Evolutionary conservation across 1,140 invertebrate genomes (phyloP).

Genomic region (Drosophila lini): DNA sequence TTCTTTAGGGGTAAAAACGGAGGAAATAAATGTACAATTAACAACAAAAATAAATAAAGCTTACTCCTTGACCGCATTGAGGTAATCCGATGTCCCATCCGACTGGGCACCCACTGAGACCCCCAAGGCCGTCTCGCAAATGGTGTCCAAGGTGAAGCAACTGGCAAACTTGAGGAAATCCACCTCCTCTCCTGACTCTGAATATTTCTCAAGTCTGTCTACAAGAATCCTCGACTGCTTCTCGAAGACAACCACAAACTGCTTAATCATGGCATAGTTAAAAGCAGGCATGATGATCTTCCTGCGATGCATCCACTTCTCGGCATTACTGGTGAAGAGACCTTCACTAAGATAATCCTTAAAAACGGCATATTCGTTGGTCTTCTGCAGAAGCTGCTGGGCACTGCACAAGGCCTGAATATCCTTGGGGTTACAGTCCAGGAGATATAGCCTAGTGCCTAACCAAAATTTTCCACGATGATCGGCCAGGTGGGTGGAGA

Average conservation of each 20-base stretch:
- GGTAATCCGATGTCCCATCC: conserved; percentile 51
- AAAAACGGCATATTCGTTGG: conserved; percentile 85
- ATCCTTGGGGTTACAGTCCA: conserved; percentile 72
- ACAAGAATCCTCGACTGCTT: conserved; percentile 48
- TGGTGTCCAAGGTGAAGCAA: conserved; percentile 62
- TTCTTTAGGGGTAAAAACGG: neutral
- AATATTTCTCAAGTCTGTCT: conserved; percentile 3
- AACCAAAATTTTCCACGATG: conserved; percentile 68
- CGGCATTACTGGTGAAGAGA: conserved; percentile 87
- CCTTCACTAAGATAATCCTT: conserved; percentile 89
- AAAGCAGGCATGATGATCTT: conserved; percentile 90
- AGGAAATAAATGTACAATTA: too few relatives aligned
- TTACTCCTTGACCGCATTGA: conserved; percentile 59
- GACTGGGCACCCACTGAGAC: conserved; percentile 45
- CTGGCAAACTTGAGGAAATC: conserved; percentile 56
- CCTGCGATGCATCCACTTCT: conserved; percentile 91
- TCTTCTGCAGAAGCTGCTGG: conserved; percentile 85
- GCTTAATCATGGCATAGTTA: conserved; percentile 90
- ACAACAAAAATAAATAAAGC: neutral
- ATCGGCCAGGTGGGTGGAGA: conserved; percentile 45
- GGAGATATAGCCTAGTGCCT: conserved; percentile 58
- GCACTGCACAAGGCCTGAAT: conserved; percentile 62
- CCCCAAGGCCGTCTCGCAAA: conserved; percentile 68
- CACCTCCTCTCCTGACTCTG: conserved; percentile 18
- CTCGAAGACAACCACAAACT: conserved; percentile 55